These are phyloP conservation scores for Neoarius graeffei DNA, from an alignment of 2,113 vertebrate species.

Conservation along the genomic window DNA sequence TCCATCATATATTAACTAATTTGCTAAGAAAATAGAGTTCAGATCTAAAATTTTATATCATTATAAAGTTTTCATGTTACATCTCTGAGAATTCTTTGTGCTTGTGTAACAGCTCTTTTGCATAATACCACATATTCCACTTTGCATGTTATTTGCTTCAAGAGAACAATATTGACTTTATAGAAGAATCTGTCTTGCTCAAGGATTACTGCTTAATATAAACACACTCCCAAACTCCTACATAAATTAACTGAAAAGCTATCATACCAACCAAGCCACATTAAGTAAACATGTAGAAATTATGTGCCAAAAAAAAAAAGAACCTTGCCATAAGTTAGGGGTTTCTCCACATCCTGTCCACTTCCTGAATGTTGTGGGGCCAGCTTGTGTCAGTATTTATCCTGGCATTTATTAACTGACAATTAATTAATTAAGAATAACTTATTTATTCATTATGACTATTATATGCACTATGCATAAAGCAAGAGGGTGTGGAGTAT, in stretches of 20 bases:
- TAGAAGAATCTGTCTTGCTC: neutral
- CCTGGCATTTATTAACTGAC: too few relatives aligned
- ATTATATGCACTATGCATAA: neutral
- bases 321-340: neutral
- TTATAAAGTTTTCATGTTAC: neutral
- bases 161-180: neutral
- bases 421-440: neutral
- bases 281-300: neutral
- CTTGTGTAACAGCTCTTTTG: conserved; percentile 17
- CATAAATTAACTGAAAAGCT: too few relatives aligned
- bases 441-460: neutral
- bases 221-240: too few relatives aligned
- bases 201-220: too few relatives aligned
- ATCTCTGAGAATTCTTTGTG: neutral
- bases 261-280: neutral
- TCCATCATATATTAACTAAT: neutral
- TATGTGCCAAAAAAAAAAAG: neutral
- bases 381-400: too few relatives aligned
- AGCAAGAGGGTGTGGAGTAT: neutral
- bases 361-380: neutral
- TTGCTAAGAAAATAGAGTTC: neutral
- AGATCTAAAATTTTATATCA: neutral
- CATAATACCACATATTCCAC: conserved; percentile 20
- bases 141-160: conserved; percentile 54
- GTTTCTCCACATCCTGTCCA: conserved; percentile 19